Conservation (phyloP, 2,888 invertebrate genomes). For the Lithophane socia region DNA sequence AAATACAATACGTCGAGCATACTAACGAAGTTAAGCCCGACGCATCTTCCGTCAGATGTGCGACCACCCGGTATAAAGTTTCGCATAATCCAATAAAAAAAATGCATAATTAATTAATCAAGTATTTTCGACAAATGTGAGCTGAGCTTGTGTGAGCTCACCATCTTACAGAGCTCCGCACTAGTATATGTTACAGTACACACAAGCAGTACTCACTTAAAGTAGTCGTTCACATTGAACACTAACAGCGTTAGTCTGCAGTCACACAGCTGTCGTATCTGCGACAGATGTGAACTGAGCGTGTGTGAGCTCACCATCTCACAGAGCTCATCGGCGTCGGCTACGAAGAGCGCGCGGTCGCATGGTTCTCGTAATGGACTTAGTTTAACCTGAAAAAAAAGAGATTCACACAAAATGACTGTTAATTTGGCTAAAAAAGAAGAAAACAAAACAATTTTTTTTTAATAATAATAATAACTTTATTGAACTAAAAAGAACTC, state of each 20-base stretch:
- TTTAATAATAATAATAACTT: too few species aligned
- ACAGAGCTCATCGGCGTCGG: slow-evolving; percentile 66
- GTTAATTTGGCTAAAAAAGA: too few species aligned
- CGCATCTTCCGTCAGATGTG: too few species aligned
- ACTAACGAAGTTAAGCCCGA: too few species aligned
- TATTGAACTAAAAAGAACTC: too few species aligned
- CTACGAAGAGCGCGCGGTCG: slow-evolving; percentile 75
- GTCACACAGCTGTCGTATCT: slow-evolving; percentile 61
- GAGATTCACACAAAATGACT: too few species aligned
- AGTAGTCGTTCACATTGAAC: slow-evolving; percentile 83
- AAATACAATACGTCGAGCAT: too few species aligned
- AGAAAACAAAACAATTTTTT: too few species aligned
- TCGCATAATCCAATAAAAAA: neutral
- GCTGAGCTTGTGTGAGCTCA: slow-evolving; percentile 35
- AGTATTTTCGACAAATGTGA: neutral
- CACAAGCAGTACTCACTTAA: slow-evolving; percentile 78
- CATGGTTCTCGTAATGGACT: slow-evolving; percentile 64
- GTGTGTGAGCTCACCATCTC: slow-evolving; percentile 59
- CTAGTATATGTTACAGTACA: neutral
- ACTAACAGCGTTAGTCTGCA: slow-evolving; percentile 82
- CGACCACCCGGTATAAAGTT: too few species aligned
- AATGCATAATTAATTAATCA: too few species aligned
- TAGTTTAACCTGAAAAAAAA: slow-evolving; percentile 70
- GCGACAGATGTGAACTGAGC: slow-evolving; percentile 68
- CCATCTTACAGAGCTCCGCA: slow-evolving; percentile 26